These are phyloP conservation scores for Mobula hypostoma DNA, from an alignment of 2,113 vertebrate species.

Conservation along the genomic window DNA sequence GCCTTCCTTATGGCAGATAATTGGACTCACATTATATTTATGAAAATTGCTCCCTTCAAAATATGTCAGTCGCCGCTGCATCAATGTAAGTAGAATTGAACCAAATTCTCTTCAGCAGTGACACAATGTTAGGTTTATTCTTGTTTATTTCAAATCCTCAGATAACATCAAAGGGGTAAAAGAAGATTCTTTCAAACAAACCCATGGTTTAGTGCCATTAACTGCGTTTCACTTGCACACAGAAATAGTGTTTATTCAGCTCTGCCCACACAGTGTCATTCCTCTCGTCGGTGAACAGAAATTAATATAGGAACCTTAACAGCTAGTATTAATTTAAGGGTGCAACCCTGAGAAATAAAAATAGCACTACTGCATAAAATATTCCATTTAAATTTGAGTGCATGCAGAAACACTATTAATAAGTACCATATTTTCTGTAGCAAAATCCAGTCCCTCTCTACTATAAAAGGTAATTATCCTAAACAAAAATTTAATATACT, in stretches of 20 bases:
- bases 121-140: constrained; percentile 7
- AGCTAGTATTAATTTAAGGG: neutral
- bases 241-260: constrained; percentile 5
- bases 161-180: neutral
- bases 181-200: neutral
- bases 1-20: neutral
- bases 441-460: neutral
- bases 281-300: neutral
- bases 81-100: neutral
- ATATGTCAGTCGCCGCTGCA: neutral
- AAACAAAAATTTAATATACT: neutral
- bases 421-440: neutral
- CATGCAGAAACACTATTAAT: neutral
- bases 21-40: neutral
- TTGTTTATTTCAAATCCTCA: constrained; percentile 13
- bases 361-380: neutral
- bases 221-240: neutral
- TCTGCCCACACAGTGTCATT: neutral
- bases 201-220: neutral
- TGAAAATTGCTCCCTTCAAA: neutral
- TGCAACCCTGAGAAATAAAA: neutral
- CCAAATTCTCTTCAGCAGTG: neutral
- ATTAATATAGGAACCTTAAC: neutral
- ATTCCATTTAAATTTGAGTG: neutral
- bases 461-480: neutral